Evolutionary conservation across 2,113 vertebrate species (phyloP), one percentile per base, ranked within the genome.

Genomic region (Trochalopteron elliotii): DNA sequence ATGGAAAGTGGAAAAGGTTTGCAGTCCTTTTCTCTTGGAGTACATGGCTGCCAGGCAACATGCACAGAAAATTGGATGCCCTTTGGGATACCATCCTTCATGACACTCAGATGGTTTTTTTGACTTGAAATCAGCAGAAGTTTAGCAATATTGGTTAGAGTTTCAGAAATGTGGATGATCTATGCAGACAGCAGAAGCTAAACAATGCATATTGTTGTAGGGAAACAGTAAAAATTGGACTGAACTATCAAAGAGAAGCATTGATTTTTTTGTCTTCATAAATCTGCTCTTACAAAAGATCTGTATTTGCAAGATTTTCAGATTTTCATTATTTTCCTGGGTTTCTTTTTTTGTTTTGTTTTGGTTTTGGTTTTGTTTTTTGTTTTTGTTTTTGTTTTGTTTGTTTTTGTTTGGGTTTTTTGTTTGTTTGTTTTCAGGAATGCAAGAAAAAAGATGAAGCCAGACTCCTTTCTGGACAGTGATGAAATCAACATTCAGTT

Each of bases 381-480:
- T 50, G 25, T 5, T 52, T 47, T 23, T 22, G 4, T 21, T 9
- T 24, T 24, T 9, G 4, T 27, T 50, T 30, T 11, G 9, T 28
- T 52, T 52, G 2, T 28, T 52, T 52, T 27, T 25, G 12, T 49
- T 47, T 47, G 8, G 15, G 12, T 31, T 37, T 56, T 24, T 21
- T 52, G 67, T 21, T 75, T 33, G 2, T 42, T 18, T 23, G 17
- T 52, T 70, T 21, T 75, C 76, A 99, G 99, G 82, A 96, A 95
- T 37, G 99, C 99, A 15, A 97, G 98, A 79, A 94, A 87, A 93
- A 98, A 97, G 95, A 99, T 99, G 98, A 98, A 97, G 57, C 98
- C 98, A 1, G 95, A 94, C 1, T 97, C 98, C 18, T 86, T 98
- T 12, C 92, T 98, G 31, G 96, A 98, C 61, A 92, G 88, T 45